Conservation (phyloP, 2,797 vertebrate genomes). For the Trichosurus vulpecula region DNA sequence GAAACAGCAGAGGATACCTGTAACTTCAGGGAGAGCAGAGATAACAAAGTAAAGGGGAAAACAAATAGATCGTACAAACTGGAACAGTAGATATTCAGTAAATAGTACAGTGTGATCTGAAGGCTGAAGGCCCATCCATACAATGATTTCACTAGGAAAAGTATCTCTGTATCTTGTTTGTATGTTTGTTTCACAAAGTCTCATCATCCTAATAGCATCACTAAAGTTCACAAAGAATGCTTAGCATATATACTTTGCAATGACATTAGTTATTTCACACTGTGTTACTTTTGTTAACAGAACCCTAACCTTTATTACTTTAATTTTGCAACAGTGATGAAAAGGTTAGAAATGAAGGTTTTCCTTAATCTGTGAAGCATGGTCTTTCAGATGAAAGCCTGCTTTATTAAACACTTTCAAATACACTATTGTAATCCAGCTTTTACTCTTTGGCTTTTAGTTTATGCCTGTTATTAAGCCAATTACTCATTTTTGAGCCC, state of each 20-base stretch:
- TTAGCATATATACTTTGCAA: neutral
- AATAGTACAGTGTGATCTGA: neutral
- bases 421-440: neutral
- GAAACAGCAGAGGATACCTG: neutral
- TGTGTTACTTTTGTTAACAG: conserved; percentile 21
- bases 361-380: conserved; percentile 25
- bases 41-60: neutral
- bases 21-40: neutral
- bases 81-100: neutral
- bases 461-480: conserved; percentile 14
- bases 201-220: neutral
- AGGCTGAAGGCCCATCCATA: neutral
- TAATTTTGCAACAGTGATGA: conserved; percentile 19
- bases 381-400: conserved; percentile 19
- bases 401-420: neutral
- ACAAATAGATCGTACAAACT: neutral
- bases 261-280: neutral
- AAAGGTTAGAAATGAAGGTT: conserved; percentile 24
- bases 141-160: neutral
- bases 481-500: neutral
- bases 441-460: neutral
- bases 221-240: neutral
- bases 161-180: neutral
- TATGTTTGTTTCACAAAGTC: neutral
- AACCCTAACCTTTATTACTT: conserved; percentile 15